Evolutionary conservation across 2,113 vertebrate genomes (phyloP), one percentile per base, ranked within the genome.

Genomic region (Sorex fumeus): DNA sequence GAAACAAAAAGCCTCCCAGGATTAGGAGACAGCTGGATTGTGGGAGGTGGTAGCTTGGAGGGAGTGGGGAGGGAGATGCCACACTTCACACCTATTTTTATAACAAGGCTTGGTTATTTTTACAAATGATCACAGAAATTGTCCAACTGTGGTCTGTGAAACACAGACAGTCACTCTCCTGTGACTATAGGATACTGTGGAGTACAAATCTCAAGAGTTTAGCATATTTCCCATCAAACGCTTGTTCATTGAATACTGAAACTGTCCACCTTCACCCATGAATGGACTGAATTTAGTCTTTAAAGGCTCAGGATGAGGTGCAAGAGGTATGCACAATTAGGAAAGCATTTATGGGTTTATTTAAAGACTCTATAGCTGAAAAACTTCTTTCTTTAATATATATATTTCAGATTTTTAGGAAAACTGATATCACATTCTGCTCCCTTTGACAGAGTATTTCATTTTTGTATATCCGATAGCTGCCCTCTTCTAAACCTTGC

Each of bases 11-110:
- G 36, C 67, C 40, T 88, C 83, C 8, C 12, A 87, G 92, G 79
- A 95, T 92, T 91, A 95, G 91, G 66, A 93, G 91, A 86, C 96
- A 95, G 96, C 95, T 95, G 95, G 92, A 83, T 50, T 27, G 96
- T 93, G 81, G 96, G 96, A 95, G 90, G 91, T 87, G 91, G 64
- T 75, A 77, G 88, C 78, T 93, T 7, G 78, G 66, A 77, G 67
- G 82, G 75, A 84, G 64, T 32, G 7, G 67, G 32, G 66, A 90
- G 71, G n/a, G 57, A 93, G 88, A 90, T 84, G 93, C 93, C 82
- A 88, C 94, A 95, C 83, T 93, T 93, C 91, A 87, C 76, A 88
- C 62, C 43, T 80, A 84, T 62, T 92, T 96, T 86, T 93, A 57
- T 83, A 92, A 67, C 25, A 84, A 95, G 94, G 71, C 76, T 88